A percentile compares a stretch with the other conserved stretches of the same genome.
These are phyloP conservation scores for Chanos chanos DNA, from an alignment of 2,797 vertebrate genomes.

Conservation along the genomic window DNA sequence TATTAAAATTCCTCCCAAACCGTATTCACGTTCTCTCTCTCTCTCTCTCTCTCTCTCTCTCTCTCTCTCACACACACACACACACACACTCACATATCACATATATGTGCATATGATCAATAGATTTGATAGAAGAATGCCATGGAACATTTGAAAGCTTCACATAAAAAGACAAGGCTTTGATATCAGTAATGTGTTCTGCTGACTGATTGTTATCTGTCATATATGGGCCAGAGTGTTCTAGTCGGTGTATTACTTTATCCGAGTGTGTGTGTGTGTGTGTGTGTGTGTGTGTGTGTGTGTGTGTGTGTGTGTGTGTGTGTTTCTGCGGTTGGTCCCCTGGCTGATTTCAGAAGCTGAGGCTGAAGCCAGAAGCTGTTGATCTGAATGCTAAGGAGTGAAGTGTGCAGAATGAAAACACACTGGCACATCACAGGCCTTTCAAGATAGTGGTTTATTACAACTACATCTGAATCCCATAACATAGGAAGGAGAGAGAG, in stretches of 20 bases:
- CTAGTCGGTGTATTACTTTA: too few relatives aligned
- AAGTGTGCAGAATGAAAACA: slow-evolving; percentile 47
- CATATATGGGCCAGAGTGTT: too few relatives aligned
- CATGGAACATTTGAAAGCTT: too few relatives aligned
- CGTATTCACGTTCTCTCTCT: slow-evolving; percentile 54
- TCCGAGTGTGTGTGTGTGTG: too few relatives aligned
- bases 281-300: background rate
- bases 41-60: slow-evolving; percentile 52
- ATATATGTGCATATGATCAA: too few relatives aligned
- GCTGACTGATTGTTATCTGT: too few relatives aligned
- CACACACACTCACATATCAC: slow-evolving; percentile 37
- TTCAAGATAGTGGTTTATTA: slow-evolving; percentile 61
- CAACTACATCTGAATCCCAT: slow-evolving; percentile 42
- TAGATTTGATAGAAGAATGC: too few relatives aligned
- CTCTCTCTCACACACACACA: slow-evolving; percentile 35
- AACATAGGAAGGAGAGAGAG: slow-evolving; percentile 49
- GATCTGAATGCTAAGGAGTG: slow-evolving; percentile 60
- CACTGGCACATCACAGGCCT: background rate
- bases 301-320: background rate
- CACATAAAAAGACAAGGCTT: too few relatives aligned
- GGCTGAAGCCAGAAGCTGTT: too few relatives aligned
- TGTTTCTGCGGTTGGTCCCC: slow-evolving; percentile 52
- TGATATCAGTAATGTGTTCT: too few relatives aligned
- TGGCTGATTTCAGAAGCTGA: slow-evolving; percentile 49
- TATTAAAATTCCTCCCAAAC: slow-evolving; percentile 29